Percentiles rank a stretch among this genome's conserved stretches.
Conservation (phyloP, 2,888 invertebrate genomes). For the Cheilosia urbana region DNA sequence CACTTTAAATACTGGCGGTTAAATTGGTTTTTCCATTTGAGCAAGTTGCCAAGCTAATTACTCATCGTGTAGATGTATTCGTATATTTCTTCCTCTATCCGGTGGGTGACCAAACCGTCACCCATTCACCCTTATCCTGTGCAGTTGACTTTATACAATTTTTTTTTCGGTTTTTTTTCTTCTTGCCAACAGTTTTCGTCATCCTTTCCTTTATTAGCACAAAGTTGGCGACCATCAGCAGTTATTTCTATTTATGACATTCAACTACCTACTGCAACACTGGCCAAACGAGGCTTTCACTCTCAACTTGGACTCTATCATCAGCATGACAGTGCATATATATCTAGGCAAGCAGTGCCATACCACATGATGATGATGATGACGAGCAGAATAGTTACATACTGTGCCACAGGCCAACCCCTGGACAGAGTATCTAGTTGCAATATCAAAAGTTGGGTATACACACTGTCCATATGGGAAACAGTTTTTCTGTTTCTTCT, state of each 20-base stretch:
- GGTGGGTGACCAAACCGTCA: conserved; percentile 30
- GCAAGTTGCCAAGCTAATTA: conserved; percentile 74
- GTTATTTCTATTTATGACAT: conserved; percentile 74
- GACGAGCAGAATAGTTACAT: conserved; percentile 35
- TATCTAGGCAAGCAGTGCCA: background rate
- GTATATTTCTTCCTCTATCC: conserved; percentile 3
- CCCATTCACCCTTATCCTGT: conserved; percentile 44
- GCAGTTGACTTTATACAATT: background rate
- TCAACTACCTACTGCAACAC: conserved; percentile 33
- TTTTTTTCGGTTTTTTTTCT: conserved; percentile 9
- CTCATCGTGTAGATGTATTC: conserved; percentile 51
- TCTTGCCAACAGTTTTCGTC: conserved; percentile 45
- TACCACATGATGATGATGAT: conserved; percentile 48
- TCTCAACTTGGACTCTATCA: conserved; percentile 57
- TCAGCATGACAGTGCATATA: conserved; percentile 34
- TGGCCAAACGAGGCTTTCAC: conserved; percentile 60
- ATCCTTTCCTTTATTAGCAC: conserved; percentile 64
- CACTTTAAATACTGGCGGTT: conserved; percentile 74
- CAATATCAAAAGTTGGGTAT: conserved; percentile 64
- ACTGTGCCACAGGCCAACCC: conserved; percentile 34
- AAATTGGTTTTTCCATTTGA: conserved; percentile 74
- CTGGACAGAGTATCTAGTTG: conserved; percentile 51
- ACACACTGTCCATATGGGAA: conserved; percentile 65
- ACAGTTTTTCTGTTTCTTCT: conserved; percentile 43
- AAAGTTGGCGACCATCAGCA: conserved; percentile 74